Conservation (phyloP, 92 coral and sea anemone genomes). For the Zoanthus sansibaricus region DNA sequence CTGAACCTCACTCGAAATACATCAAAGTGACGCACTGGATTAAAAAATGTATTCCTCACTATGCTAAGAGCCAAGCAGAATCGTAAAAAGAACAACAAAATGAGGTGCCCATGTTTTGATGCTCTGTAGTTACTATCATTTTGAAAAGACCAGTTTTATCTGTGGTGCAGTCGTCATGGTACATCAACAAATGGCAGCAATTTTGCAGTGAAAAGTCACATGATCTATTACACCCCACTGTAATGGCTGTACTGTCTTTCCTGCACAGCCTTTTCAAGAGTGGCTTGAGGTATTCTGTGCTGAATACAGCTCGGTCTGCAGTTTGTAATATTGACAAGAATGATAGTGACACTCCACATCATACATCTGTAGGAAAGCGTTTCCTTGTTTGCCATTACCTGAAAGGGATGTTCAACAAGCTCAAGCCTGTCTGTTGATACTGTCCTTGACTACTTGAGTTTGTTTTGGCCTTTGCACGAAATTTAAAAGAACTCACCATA, state of each 20-base stretch:
- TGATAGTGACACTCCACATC: slow-evolving; percentile 15
- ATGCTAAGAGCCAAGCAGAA: no score
- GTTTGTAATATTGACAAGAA: slow-evolving; percentile 48
- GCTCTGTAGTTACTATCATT: no score
- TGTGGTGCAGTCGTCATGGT: not conserved
- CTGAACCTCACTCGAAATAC: no score
- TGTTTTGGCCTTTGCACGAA: slow-evolving; percentile 55
- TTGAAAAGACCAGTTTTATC: no score
- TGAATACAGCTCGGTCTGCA: slow-evolving; percentile 65
- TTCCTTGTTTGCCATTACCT: slow-evolving; percentile 59
- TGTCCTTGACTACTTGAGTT: slow-evolving; percentile 55
- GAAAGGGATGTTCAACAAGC: slow-evolving; percentile 59
- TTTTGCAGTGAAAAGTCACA: slow-evolving; percentile 61
- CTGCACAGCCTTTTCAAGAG: slow-evolving; percentile 53
- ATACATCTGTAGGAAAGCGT: slow-evolving; percentile 54
- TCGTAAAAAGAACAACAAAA: no score
- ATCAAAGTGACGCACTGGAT: no score
- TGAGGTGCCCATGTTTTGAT: no score
- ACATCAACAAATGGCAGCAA: slow-evolving; percentile 55
- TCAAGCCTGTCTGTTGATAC: slow-evolving; percentile 63
- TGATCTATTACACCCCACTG: slow-evolving; percentile 72
- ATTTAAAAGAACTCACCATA: slow-evolving; percentile 59
- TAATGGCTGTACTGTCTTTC: slow-evolving; percentile 41
- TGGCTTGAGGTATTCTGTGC: slow-evolving; percentile 59
- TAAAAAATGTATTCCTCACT: no score